phyloP scores from a whole-genome alignment of 2,113 vertebrate genomes.

The Odontophorus gujanensis region DNA sequence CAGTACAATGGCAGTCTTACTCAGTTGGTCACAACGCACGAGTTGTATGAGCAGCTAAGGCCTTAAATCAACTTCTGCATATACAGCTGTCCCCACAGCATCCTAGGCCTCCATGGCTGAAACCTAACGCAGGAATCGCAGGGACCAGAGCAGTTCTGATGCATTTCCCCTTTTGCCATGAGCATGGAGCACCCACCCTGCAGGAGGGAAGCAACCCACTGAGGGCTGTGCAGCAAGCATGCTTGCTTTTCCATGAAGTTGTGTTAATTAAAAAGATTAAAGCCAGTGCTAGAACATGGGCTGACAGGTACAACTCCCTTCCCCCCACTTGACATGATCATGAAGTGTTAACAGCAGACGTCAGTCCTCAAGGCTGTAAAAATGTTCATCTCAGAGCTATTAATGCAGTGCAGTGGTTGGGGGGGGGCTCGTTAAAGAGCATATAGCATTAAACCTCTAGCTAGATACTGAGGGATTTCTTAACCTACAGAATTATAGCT shows the following conservation, averaged over 20 bases:
- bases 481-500: slow-evolving; percentile 47
- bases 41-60: slow-evolving; percentile 1
- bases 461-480: slow-evolving; percentile 53
- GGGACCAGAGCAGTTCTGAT: neutral
- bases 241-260: neutral
- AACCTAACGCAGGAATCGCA: neutral
- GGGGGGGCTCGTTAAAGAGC: slow-evolving; percentile 9
- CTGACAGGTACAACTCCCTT: slow-evolving; percentile 1
- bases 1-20: neutral
- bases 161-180: neutral
- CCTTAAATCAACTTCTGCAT: neutral
- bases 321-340: neutral
- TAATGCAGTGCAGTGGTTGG: neutral
- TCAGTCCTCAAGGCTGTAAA: slow-evolving; percentile 35
- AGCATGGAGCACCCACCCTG: neutral
- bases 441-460: slow-evolving; percentile 39
- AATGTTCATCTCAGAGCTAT: slow-evolving; percentile 41
- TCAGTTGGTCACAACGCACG: neutral
- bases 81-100: neutral
- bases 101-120: neutral
- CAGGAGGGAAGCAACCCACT: neutral
- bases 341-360: slow-evolving; percentile 34
- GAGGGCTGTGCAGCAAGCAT: neutral
- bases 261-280: slow-evolving; percentile 51
- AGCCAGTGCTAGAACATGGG: neutral